Conservation (phyloP, 2,113 vertebrate species). For the Litocranius walleri region DNA sequence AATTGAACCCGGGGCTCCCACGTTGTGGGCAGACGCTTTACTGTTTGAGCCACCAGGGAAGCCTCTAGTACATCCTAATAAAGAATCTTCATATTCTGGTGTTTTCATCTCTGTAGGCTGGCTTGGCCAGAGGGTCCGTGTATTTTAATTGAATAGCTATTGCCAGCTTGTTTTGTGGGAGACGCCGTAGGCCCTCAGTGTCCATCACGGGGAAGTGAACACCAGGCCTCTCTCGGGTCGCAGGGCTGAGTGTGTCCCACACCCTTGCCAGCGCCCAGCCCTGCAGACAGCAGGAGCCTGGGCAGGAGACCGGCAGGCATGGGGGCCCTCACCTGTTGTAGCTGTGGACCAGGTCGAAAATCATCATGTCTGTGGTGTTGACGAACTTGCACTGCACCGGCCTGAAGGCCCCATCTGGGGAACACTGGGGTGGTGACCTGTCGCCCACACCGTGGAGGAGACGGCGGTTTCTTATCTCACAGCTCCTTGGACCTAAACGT, state of each 20-base stretch:
- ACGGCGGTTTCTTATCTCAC: slow-evolving; percentile 88
- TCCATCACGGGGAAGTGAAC: fast-evolving
- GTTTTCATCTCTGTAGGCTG: neutral
- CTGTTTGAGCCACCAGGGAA: too few relatives aligned
- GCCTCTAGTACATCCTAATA: neutral
- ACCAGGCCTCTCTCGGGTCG: fast-evolving
- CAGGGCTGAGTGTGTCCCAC: fast-evolving
- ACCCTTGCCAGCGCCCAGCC: neutral
- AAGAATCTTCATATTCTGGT: neutral
- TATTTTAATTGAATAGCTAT: neutral
- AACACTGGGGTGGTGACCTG: slow-evolving; percentile 90
- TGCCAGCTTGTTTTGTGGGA: neutral
- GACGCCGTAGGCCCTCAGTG: fast-evolving
- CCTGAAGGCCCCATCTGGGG: slow-evolving; percentile 85
- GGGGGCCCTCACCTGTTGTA: slow-evolving; percentile 87
- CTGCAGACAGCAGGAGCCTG: fast-evolving
- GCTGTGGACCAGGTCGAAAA: slow-evolving; percentile 86
- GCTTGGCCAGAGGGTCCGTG: neutral
- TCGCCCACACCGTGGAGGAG: slow-evolving; percentile 86
- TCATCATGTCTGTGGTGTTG: slow-evolving; percentile 87
- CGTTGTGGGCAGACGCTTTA: too few relatives aligned
- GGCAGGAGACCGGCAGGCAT: fast-evolving
- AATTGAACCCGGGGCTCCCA: too few relatives aligned
- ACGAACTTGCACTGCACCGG: slow-evolving; percentile 94
- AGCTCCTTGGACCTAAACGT: slow-evolving; percentile 86